A percentile compares a stretch with the other conserved stretches of the same genome.
phyloP scores from a whole-genome alignment of 2,888 invertebrate species.

The Hirtodrosophila duncani region DNA sequence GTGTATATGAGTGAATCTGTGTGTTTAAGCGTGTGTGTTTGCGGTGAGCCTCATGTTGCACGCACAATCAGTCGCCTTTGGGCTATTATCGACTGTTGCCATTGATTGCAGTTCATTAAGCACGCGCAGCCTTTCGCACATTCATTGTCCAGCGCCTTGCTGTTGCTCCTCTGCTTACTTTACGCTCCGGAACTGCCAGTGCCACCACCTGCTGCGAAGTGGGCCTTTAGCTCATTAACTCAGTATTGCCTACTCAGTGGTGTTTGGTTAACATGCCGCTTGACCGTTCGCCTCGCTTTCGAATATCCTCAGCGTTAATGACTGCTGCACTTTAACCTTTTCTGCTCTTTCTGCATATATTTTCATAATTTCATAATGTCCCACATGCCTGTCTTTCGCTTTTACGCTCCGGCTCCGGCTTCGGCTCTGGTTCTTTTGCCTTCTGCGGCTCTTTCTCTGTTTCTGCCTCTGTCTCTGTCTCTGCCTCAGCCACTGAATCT shows the following conservation, averaged over 20 bases:
- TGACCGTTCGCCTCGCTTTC: slow-evolving; percentile 36
- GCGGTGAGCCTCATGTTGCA: slow-evolving; percentile 65
- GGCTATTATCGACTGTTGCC: slow-evolving; percentile 62
- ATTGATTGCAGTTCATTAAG: slow-evolving; percentile 73
- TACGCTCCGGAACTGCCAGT: slow-evolving; percentile 1
- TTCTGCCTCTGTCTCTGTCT: background rate
- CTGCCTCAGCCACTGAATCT: no score
- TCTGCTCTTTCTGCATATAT: slow-evolving; percentile 35
- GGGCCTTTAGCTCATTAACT: slow-evolving; percentile 53
- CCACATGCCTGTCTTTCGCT: slow-evolving; percentile 1
- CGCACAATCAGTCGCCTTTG: slow-evolving; percentile 56
- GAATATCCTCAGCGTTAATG: slow-evolving; percentile 11
- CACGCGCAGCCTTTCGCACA: slow-evolving; percentile 52
- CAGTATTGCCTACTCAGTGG: slow-evolving; percentile 22
- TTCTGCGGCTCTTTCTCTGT: background rate
- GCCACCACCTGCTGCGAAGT: slow-evolving; percentile 49
- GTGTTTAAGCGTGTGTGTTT: slow-evolving; percentile 43
- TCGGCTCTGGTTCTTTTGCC: slow-evolving; percentile 11
- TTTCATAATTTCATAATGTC: slow-evolving; percentile 43
- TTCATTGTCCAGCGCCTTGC: no score
- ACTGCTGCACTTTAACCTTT: slow-evolving; percentile 37
- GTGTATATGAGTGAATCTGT: slow-evolving; percentile 4
- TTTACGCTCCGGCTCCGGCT: background rate
- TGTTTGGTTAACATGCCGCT: slow-evolving; percentile 17
- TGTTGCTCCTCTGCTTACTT: background rate